Evolutionary conservation across 2,113 vertebrate species (phyloP), one percentile per base, ranked within the genome.

Genomic region (Dicerorhinus sumatrensis): DNA sequence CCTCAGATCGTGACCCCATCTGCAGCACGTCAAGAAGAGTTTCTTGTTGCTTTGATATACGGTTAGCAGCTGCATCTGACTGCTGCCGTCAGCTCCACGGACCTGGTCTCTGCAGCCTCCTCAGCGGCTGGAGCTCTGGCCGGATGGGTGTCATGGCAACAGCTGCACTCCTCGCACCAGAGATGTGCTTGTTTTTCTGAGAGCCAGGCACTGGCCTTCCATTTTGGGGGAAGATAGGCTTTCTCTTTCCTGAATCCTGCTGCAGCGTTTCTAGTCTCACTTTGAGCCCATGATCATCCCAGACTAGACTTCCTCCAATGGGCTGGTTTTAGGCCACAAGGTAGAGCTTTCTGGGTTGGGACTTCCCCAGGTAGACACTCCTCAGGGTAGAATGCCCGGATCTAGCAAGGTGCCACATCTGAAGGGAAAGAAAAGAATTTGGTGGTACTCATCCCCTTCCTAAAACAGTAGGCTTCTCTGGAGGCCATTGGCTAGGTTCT

Each of bases 101-200:
- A 80, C 69, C 75, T 67, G 80, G 54, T 88, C 90, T 97, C 96
- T 33, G 84, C 83, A 96, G 69, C 39, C n/a, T 92, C 76, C 58
- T 56, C 4, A 72, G 80, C 60, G 39, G 85, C 76, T 20, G 36
- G 85, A 93, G 67, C 39, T 92, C 42, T 92, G 95, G 60, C 69
- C 86, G 85, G 39, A 27, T 91, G 95, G 93, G 16, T 82, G 83
- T 85, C 96, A 98, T 97, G 97, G 97, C 96, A 97, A 97, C 97
- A 1, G 85, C 62, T 89, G 70, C 20, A 56, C 36, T 95, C 67
- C 65, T 42, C 54, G 10, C 18, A 67, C 46, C 62, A 81, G 80
- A 42, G 36, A 91, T 94, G 91, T 82, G 81, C 88, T 97, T 94
- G 80, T 73, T 97, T 96, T 97, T 76, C 89, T 73, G 95, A 92